Conservation (phyloP, 2,113 vertebrate species). For the Cyprinodon variegatus region DNA sequence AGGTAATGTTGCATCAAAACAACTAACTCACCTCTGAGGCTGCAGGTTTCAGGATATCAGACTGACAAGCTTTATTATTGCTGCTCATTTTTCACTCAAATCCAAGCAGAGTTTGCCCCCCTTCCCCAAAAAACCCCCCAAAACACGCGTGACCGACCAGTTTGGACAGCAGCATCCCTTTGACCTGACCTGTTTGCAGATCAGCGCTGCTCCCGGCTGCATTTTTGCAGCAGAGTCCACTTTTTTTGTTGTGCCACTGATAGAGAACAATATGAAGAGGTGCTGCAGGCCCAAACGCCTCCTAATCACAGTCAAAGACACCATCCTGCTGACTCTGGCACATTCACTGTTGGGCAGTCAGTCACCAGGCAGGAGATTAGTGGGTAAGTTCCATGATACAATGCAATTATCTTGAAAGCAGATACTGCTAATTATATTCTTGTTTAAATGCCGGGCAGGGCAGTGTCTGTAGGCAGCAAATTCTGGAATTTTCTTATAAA, state of each 20-base stretch:
- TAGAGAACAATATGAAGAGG: conserved; percentile 62
- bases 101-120: neutral
- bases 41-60: conserved; percentile 71
- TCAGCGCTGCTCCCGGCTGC: conserved; percentile 14
- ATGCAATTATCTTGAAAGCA: conserved; percentile 20
- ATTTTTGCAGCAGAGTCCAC: conserved; percentile 27
- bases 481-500: neutral
- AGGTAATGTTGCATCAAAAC: neutral
- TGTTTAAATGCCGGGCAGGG: neutral
- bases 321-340: conserved; percentile 68
- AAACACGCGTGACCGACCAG: conserved; percentile 4
- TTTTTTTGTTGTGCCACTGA: conserved; percentile 51
- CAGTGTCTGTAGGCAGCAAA: neutral
- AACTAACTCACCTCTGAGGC: conserved; percentile 78
- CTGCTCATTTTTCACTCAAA: conserved; percentile 75
- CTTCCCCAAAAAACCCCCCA: neutral
- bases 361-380: conserved; percentile 43
- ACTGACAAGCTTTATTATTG: conserved; percentile 71
- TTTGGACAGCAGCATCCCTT: conserved; percentile 5
- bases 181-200: conserved; percentile 21
- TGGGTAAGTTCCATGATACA: conserved; percentile 24
- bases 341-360: conserved; percentile 39
- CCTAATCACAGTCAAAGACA: conserved; percentile 28
- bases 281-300: conserved; percentile 51
- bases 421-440: neutral